phyloP scores from a whole-genome alignment of 2,888 invertebrate species.

The Callimorpha dominula region DNA sequence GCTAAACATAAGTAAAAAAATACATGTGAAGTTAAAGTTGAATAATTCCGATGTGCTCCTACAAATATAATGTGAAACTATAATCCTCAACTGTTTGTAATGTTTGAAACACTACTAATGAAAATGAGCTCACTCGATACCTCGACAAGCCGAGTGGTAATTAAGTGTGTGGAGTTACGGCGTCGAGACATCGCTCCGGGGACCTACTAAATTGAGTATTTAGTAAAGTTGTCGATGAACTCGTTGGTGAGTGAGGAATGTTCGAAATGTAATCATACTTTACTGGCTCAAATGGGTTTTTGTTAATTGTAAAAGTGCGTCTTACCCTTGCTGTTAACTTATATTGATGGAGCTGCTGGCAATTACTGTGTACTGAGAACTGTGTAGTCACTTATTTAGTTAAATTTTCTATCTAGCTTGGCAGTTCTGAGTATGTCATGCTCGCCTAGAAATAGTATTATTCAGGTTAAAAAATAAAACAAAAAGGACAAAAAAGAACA shows the following conservation, averaged over 20 bases:
- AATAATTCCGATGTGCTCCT: background rate
- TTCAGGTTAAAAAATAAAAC: no score
- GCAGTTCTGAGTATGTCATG: no score
- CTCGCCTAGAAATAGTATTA: no score
- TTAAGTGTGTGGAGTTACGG: conserved; percentile 37
- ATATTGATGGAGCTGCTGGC: no score
- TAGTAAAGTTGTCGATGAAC: conserved; percentile 42
- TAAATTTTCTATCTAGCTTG: no score
- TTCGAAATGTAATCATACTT: conserved; percentile 6
- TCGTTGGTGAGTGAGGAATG: conserved; percentile 32
- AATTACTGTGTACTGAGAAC: no score
- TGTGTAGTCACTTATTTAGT: no score
- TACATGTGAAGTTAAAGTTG: no score
- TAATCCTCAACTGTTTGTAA: background rate
- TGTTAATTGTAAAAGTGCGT: conserved; percentile 2
- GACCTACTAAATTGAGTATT: conserved; percentile 55
- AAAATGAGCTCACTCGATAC: conserved; percentile 14
- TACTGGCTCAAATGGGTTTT: background rate
- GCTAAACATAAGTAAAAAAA: no score
- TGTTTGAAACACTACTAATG: conserved; percentile 5
- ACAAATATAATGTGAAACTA: background rate
- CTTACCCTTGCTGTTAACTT: background rate
- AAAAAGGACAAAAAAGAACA: no score
- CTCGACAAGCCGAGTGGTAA: conserved; percentile 24
- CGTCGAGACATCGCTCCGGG: conserved; percentile 37